Evolutionary conservation across 2,888 invertebrate genomes (phyloP), one percentile per base, ranked within the genome.

Genomic region (Erynnis tages): DNA sequence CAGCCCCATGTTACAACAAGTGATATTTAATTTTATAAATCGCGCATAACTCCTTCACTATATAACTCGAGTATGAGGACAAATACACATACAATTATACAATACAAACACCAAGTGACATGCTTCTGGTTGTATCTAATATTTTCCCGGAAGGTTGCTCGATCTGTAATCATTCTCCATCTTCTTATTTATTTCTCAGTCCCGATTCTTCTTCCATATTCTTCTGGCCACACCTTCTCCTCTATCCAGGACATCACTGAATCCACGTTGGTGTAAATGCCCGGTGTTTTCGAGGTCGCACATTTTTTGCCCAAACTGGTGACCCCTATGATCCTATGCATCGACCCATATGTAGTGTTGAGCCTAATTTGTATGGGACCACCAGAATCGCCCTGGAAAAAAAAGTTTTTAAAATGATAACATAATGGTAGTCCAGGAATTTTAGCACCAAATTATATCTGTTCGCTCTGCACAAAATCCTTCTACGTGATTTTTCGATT

Each of bases 381-480:
- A 1, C 47, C 47, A 14, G 47, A 47, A 21, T 47, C 47, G 2
- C 47, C 47, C 47, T 47, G 11, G n/a, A 47, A 47, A n/a, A 1
- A 6, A n/a, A 11, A 16, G 2, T 16, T 5, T 11, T 8, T 8
- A 27, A 2, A 27, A 6, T 27, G 3, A 6, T 27, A 2, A 6
- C 7, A 27, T 27, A 21, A 21, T 4, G 4, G 3, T 21, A 21
- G 3, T 5, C 5, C 25, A n/a, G n/a, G n/a, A 25, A 25, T 25
- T 25, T 25, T 25, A 25, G 3, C 21, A 21, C 5, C 5, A n/a
- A n/a, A n/a, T 21, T 21, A 21, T 21, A 21, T 3, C 4, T 21
- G 21, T 5, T 21, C 3, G 5, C 3, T 21, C 5, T 4, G 21
- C 5, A 21, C 21, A 21, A 5, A 5, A 21, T n/a, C n/a, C n/a